phyloP scores from a whole-genome alignment of 2,113 vertebrate genomes.

The Columbina picui region DNA sequence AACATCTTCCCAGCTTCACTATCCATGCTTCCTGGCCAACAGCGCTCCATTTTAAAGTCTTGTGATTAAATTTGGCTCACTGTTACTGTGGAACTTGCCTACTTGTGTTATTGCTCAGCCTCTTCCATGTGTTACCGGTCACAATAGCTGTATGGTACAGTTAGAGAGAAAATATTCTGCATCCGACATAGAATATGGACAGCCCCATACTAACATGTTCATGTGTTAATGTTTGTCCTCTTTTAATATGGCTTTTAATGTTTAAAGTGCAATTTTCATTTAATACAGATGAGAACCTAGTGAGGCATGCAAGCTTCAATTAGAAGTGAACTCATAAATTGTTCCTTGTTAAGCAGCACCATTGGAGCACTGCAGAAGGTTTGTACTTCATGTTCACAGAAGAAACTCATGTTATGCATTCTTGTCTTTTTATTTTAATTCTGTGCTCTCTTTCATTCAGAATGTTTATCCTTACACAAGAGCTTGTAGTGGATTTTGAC shows the following conservation, averaged over 20 bases:
- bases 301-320: background rate
- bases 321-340: background rate
- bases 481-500: background rate
- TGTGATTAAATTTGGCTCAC: background rate
- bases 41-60: background rate
- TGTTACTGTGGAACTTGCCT: background rate
- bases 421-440: background rate
- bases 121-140: rapidly evolving
- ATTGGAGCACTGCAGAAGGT: background rate
- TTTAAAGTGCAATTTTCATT: background rate
- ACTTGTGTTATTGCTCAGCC: background rate
- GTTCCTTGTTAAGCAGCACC: background rate
- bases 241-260: background rate
- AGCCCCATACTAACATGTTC: background rate
- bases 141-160: background rate
- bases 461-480: background rate
- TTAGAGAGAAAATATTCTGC: background rate
- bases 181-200: background rate
- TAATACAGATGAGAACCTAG: background rate
- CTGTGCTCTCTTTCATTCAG: background rate
- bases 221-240: background rate
- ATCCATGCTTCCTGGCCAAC: background rate
- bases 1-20: background rate
- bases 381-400: background rate
- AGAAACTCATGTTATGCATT: background rate